phyloP scores from a whole-genome alignment of 2,113 vertebrate genomes.

The Sorex araneus region DNA sequence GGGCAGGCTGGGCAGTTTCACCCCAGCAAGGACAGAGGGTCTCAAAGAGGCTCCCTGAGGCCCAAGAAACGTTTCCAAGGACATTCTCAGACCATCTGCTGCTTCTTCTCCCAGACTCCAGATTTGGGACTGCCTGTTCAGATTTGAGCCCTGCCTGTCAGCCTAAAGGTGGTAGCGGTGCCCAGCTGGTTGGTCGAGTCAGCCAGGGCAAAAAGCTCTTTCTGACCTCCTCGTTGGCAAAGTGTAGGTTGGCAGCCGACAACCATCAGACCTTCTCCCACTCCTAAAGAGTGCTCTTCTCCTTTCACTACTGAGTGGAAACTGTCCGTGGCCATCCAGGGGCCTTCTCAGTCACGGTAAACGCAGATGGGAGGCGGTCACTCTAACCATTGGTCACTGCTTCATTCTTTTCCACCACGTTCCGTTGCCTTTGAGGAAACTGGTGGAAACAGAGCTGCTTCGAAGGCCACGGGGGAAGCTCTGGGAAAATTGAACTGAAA shows the following conservation, averaged over 20 bases:
- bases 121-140: neutral
- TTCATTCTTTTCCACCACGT: constrained; percentile 14
- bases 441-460: neutral
- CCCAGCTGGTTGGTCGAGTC: too few relatives aligned
- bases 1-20: neutral
- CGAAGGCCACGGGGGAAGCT: neutral
- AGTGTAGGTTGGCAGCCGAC: neutral
- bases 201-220: neutral
- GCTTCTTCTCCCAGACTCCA: neutral
- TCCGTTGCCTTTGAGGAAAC: constrained; percentile 37
- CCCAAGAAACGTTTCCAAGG: neutral
- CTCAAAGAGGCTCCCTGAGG: neutral
- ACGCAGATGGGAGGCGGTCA: constrained; percentile 13
- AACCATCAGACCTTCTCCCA: too few relatives aligned
- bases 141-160: neutral
- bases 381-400: neutral
- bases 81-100: neutral
- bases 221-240: neutral
- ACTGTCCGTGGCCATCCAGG: neutral
- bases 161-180: neutral
- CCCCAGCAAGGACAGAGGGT: neutral
- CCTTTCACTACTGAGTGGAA: neutral
- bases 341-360: constrained; percentile 22
- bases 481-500: neutral
- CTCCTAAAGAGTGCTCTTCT: neutral